Evolutionary conservation across 1,140 invertebrate genomes (phyloP), one percentile per base, ranked within the genome.

Genomic region (Spodoptera litura): DNA sequence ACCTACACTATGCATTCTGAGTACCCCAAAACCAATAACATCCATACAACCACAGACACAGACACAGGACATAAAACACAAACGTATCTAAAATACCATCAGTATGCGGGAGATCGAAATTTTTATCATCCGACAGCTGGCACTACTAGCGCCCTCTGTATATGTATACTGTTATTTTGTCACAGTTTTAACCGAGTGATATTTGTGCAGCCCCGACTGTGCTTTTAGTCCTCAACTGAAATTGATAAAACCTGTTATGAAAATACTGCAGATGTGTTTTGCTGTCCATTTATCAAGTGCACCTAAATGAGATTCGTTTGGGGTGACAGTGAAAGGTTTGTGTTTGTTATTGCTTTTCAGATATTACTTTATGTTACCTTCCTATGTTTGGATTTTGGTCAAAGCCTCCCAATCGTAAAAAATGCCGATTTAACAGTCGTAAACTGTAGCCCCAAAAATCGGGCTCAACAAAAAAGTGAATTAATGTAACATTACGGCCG

Each of bases 191-290:
- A 66, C 9, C 38, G 38, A 38, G 15, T 66, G 62, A 66, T 38
- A 66, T 38, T 66, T 10, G 38, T 20, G 62, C 62, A 66, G 20
- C 20, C 20, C 49, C 35, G 38, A 49, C 49, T 25, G 62, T 49
- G 15, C 62, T 66, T 66, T 66, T 66, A 66, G 62, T 49, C n/a
- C 15, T 11, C 3, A 12, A 49, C 15, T 11, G 38, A 11, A 66
- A 66, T 66, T 66, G 38, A 66, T 66, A 66, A 66, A 44, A 25
- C 15, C 15, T 15, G 62, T 66, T 66, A 66, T 66, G 62, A 66
- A 66, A 66, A 66, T 66, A 49, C 49, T 49, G 58, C 12, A 31
- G 27, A 13, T 61, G 27, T 61, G 35, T 61, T 61, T 61, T 8
- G 25, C 27, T 31, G 31, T 27, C 58, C 31, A 35, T 61, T 61